Evolutionary conservation across 2,888 invertebrate species (phyloP).

Genomic region (Mimumesa dahlbomi): DNA sequence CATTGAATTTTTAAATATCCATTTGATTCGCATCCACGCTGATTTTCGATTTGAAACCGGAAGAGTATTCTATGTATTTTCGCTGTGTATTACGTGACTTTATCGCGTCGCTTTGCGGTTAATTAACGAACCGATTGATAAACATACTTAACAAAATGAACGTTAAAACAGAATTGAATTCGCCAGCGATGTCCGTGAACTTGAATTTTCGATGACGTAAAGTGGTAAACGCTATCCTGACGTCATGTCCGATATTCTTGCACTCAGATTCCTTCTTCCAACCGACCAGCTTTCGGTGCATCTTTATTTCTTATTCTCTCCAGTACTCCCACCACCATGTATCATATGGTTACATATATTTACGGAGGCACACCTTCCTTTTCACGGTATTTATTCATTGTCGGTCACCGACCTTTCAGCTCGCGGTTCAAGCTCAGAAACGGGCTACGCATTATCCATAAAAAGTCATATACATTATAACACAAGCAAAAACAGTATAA

Average conservation of each 20-base stretch:
- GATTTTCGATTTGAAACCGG: no score
- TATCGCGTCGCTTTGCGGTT: no score
- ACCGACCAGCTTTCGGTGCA: neutral
- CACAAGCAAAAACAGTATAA: no score
- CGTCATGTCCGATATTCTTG: constrained; percentile 46
- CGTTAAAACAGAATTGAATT: neutral
- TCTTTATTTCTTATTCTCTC: constrained; percentile 34
- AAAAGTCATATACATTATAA: no score
- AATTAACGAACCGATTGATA: no score
- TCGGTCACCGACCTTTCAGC: constrained; percentile 67
- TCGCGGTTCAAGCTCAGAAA: constrained; percentile 31
- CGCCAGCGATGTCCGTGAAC: neutral
- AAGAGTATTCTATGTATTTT: neutral
- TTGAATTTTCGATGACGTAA: constrained; percentile 39
- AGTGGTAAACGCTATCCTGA: constrained; percentile 44
- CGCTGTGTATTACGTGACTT: neutral
- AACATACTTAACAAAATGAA: neutral
- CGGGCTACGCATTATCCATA: no score
- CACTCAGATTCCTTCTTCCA: constrained; percentile 6
- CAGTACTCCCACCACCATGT: constrained; percentile 34
- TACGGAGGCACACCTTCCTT: constrained; percentile 51
- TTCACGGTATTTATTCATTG: constrained; percentile 64
- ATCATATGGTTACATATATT: constrained; percentile 39
- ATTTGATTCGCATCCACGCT: no score
- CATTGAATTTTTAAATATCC: no score